These are phyloP conservation scores for Spodoptera exigua DNA, from an alignment of 2,888 invertebrate genomes.

Conservation along the genomic window DNA sequence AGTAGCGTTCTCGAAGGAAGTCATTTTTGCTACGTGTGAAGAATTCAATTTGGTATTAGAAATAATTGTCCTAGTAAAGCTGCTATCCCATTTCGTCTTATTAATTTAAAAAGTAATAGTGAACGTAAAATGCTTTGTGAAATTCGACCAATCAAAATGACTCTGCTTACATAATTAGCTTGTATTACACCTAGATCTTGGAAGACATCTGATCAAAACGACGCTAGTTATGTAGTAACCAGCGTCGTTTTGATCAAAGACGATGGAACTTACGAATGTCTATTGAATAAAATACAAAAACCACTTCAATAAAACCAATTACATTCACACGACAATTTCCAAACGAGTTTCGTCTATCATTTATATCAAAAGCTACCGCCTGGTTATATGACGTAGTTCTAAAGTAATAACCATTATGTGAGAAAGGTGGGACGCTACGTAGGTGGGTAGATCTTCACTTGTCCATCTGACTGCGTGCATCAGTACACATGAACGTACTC, in stretches of 20 bases:
- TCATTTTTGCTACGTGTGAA: constrained; percentile 19
- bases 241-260: constrained; percentile 6
- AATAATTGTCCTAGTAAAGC: neutral
- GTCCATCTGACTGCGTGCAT: constrained; percentile 79
- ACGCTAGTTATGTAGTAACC: too few relatives aligned
- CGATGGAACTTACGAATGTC: too few relatives aligned
- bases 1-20: constrained; percentile 9
- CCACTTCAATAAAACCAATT: constrained; percentile 3
- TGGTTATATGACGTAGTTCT: constrained; percentile 43
- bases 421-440: constrained; percentile 66
- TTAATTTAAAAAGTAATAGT: too few relatives aligned
- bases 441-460: constrained; percentile 80
- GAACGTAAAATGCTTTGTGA: too few relatives aligned
- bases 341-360: constrained; percentile 39
- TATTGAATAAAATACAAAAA: constrained; percentile 13
- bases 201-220: too few relatives aligned
- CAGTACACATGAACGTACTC: constrained; percentile 78
- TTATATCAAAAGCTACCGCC: constrained; percentile 46
- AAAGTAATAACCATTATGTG: constrained; percentile 55
- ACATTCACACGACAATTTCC: constrained; percentile 41
- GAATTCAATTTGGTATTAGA: constrained; percentile 31
- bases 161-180: too few relatives aligned
- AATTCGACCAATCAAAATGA: too few relatives aligned
- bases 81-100: too few relatives aligned
- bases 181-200: too few relatives aligned